These are phyloP conservation scores for Galeruca laticollis DNA, from an alignment of 2,888 invertebrate genomes.

Conservation along the genomic window DNA sequence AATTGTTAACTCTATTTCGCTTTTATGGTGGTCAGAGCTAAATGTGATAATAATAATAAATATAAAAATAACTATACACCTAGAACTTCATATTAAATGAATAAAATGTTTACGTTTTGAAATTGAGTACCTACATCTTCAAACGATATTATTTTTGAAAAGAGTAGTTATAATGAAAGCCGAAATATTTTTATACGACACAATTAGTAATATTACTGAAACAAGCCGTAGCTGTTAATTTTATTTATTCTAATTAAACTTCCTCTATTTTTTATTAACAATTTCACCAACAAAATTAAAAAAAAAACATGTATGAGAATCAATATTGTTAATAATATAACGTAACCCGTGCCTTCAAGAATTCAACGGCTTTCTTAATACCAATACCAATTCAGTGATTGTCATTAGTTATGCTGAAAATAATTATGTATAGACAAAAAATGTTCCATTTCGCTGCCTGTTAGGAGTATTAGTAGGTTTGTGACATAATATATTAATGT, in stretches of 20 bases:
- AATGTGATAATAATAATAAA: no score
- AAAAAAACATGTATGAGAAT: no score
- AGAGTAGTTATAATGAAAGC: no score
- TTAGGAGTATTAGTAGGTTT: neutral
- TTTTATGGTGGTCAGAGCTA: no score
- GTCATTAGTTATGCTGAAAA: neutral
- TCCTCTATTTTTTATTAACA: neutral
- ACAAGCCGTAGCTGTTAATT: neutral
- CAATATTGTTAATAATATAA: neutral
- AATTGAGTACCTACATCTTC: no score
- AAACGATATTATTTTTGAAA: no score
- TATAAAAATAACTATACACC: no score
- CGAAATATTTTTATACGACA: neutral
- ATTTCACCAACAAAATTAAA: no score
- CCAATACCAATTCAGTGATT: neutral
- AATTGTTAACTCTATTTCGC: no score
- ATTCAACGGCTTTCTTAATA: neutral
- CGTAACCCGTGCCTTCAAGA: neutral
- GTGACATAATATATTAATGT: conserved; percentile 2
- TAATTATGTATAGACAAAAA: conserved; percentile 2
- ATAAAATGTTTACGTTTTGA: no score
- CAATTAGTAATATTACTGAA: no score
- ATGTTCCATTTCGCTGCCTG: neutral
- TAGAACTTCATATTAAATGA: no score
- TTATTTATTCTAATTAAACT: neutral